Percentiles rank a stretch among this genome's conserved stretches.
phyloP scores from a whole-genome alignment of 23 tunicate species.

The Phallusia fumigata region DNA sequence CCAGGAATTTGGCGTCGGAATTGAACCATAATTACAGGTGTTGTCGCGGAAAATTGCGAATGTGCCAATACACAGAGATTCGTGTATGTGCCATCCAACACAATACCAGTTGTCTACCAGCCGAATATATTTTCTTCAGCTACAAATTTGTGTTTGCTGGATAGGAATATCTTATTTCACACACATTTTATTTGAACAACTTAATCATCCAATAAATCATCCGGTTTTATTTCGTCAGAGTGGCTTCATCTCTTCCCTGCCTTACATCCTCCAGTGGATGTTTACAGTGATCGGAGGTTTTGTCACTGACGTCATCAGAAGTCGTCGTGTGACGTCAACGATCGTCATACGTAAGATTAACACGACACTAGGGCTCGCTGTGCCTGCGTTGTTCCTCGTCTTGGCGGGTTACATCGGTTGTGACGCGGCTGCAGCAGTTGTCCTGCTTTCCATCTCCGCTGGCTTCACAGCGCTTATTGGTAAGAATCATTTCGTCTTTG shows the following conservation, averaged over 20 bases:
- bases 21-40: no score
- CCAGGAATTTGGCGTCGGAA: no score
- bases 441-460: conserved; percentile 47
- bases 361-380: conserved; percentile 48
- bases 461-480: conserved; percentile 57
- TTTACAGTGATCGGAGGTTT: conserved; percentile 61
- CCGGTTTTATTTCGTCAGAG: conserved; percentile 25
- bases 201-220: not conserved
- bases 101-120: no score
- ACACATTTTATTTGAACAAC: no score
- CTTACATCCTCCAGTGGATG: conserved; percentile 61
- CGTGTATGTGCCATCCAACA: no score
- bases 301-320: conserved; percentile 52
- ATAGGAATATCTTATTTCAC: no score
- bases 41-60: no score
- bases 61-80: no score
- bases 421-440: conserved; percentile 49
- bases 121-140: no score
- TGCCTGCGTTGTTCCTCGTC: conserved; percentile 59
- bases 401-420: conserved; percentile 76
- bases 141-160: no score
- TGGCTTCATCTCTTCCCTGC: conserved; percentile 53
- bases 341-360: conserved; percentile 52
- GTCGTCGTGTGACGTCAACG: not conserved
- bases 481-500: not conserved